Percentiles rank a stretch among this genome's conserved stretches.
phyloP scores from a whole-genome alignment of 2,888 invertebrate genomes.

The Hoplodrina ambigua region DNA sequence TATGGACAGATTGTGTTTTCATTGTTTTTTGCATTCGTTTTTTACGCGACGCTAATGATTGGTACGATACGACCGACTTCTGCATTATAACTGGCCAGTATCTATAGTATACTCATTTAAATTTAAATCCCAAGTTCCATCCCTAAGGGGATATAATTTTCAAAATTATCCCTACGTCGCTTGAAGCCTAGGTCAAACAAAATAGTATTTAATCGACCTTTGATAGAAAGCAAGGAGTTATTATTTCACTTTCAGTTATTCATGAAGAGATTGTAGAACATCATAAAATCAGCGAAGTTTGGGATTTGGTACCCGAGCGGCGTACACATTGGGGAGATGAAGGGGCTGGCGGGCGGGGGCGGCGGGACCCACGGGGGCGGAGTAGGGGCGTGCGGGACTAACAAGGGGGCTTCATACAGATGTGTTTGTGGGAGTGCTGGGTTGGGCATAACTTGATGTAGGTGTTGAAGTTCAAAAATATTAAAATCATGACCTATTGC shows the following conservation, averaged over 20 bases:
- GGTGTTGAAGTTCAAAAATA: not conserved
- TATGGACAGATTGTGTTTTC: slow-evolving; percentile 65
- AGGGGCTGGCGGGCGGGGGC: not conserved
- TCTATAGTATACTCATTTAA: slow-evolving; percentile 8
- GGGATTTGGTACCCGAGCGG: not conserved
- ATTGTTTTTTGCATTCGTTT: slow-evolving; percentile 55
- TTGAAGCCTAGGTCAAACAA: slow-evolving; percentile 7
- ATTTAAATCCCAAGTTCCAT: not conserved
- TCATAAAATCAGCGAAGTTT: not conserved
- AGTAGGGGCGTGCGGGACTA: not conserved
- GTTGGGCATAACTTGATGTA: not conserved
- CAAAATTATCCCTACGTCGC: not conserved
- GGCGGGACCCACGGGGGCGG: too few species aligned
- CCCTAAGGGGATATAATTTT: not conserved
- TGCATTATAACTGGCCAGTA: slow-evolving; percentile 10
- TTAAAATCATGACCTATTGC: not conserved
- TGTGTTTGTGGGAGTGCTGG: not conserved
- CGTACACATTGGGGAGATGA: not conserved
- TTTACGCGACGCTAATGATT: slow-evolving; percentile 44
- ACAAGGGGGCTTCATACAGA: not conserved
- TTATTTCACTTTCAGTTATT: not conserved
- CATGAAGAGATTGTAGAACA: not conserved
- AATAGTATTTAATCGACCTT: not conserved
- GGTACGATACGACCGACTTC: slow-evolving; percentile 38
- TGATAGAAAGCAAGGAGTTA: not conserved